Evolutionary conservation across 2,113 vertebrate genomes (phyloP).

Genomic region (Sapajus apella): DNA sequence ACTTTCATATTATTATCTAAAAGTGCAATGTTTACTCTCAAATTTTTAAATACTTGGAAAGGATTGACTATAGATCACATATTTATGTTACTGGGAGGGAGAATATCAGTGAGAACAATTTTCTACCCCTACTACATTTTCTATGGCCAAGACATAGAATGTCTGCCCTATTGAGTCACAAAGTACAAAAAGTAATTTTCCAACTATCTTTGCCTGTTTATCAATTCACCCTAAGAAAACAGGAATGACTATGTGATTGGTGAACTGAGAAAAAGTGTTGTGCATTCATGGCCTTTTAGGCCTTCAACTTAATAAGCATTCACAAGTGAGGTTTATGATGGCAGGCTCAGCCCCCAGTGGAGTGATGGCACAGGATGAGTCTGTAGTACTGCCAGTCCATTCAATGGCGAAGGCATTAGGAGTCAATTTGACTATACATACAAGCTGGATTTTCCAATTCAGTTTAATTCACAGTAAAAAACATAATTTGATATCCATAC

Average conservation of each 20-base stretch:
- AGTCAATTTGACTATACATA: neutral
- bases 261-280: neutral
- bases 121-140: neutral
- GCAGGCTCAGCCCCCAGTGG: neutral
- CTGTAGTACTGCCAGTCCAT: neutral
- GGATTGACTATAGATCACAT: neutral
- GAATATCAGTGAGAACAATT: neutral
- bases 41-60: neutral
- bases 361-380: neutral
- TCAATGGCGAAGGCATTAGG: neutral
- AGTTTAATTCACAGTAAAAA: conserved; percentile 11
- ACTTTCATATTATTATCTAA: neutral
- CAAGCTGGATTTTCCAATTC: neutral
- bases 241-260: neutral
- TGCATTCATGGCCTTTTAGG: neutral
- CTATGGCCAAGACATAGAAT: neutral
- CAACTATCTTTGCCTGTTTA: neutral
- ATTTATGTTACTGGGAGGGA: neutral
- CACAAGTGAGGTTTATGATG: too few relatives aligned
- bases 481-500: neutral
- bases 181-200: neutral
- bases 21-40: neutral
- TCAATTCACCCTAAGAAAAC: neutral
- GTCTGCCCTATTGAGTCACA: neutral
- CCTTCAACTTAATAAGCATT: neutral